Evolutionary conservation across 2,113 vertebrate species (phyloP), one percentile per base, ranked within the genome.

Genomic region (Erythrocebus patas): DNA sequence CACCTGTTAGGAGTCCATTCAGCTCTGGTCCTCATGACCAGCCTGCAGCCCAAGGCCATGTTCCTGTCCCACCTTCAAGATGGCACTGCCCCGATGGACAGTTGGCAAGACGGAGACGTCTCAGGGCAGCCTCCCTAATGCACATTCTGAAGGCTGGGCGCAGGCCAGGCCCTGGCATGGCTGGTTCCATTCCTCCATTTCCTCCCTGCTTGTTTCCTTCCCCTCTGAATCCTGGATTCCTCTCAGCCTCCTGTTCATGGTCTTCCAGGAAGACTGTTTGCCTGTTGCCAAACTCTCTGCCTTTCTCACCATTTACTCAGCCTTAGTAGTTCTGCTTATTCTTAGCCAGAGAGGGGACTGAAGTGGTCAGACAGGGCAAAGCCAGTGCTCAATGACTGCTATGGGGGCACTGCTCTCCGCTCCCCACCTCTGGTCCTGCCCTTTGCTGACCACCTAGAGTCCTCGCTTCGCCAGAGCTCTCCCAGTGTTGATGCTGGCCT

Each of bases 241-340:
- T 55, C 17, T 84, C 57, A 57, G 17, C 40, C 22, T 84, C 61
- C 14, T 82, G 5, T 72, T 93, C 38, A 25, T 78, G 30, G 64
- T 93, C 66, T 95, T 93, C 68, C 45, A 45, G 68, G 81, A 95
- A 83, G 72, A 45, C 3, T 95, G 16, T 95, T 96, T 97, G 64
- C 23, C 16, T 95, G 61, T 86, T 96, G 40, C 14, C 48, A 68
- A 76, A 0, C 6, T 8, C 11, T 64, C 48, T 95, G 59, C 45
- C 68, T 92, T 78, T 87, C 66, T 50, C 2, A 32, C 45, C 32
- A 5, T 78, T 90, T 85, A 61, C 32, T 95, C 32, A 57, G 1
- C 57, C 27, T 96, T 40, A 84, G 61, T 85, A 32, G n/a, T 95
- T 92, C 7, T 97, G 38, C 75, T 22, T 79, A 30, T 75, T 84